phyloP scores from a whole-genome alignment of 2,888 invertebrate genomes.

The Orthonevra nobilis region DNA sequence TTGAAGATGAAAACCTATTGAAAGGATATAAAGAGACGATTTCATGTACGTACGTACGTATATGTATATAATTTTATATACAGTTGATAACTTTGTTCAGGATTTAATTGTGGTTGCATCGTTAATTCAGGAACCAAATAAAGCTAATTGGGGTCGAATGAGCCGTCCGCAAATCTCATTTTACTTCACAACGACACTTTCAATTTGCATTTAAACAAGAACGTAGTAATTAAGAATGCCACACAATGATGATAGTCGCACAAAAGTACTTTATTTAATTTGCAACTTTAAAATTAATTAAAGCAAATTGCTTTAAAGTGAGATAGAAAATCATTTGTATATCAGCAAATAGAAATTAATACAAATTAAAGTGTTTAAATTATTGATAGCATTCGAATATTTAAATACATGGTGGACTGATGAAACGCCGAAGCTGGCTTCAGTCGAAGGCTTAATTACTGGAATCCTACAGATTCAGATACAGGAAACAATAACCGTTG shows the following conservation, averaged over 20 bases:
- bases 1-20: slow-evolving; percentile 20
- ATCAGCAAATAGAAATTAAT: no score
- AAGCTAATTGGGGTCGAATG: slow-evolving; percentile 64
- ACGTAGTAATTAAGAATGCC: slow-evolving; percentile 38
- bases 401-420: no score
- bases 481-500: no score
- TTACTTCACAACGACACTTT: slow-evolving; percentile 46
- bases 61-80: slow-evolving; percentile 8
- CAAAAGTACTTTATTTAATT: slow-evolving; percentile 12
- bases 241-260: not conserved
- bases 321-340: not conserved
- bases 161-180: slow-evolving; percentile 47
- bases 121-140: slow-evolving; percentile 56
- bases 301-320: not conserved
- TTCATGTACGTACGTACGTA: not conserved
- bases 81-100: slow-evolving; percentile 30
- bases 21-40: not conserved
- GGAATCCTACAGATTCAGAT: no score
- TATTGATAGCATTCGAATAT: no score
- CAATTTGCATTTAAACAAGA: slow-evolving; percentile 44
- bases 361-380: no score
- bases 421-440: no score
- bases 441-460: no score
- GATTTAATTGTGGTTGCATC: slow-evolving; percentile 37
- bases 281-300: slow-evolving; percentile 3